Percentiles rank a stretch among this genome's conserved stretches.
Evolutionary conservation across 2,113 vertebrate species (phyloP).

Genomic region (Ciconia maguari): DNA sequence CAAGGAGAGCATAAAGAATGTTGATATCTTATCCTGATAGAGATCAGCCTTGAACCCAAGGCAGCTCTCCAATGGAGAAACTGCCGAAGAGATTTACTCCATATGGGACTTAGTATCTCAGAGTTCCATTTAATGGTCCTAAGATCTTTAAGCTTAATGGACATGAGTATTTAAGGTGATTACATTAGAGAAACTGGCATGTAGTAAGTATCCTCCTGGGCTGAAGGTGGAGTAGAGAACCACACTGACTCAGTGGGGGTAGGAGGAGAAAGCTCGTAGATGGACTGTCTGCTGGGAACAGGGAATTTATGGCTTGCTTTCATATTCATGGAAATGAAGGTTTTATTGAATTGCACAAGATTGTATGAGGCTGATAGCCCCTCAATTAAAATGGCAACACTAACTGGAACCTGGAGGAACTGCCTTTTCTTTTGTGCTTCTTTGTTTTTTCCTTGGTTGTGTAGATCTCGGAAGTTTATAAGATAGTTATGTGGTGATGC

Average conservation of each 20-base stretch:
- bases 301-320: neutral
- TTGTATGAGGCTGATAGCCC: neutral
- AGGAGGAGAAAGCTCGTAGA: neutral
- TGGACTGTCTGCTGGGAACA: neutral
- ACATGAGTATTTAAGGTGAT: slow-evolving; percentile 24
- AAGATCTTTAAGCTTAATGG: slow-evolving; percentile 48
- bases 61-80: slow-evolving; percentile 10
- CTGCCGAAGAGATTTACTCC: slow-evolving; percentile 23
- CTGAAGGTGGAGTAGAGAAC: neutral
- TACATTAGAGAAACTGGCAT: neutral
- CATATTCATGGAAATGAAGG: neutral
- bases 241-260: neutral
- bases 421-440: neutral
- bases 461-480: neutral
- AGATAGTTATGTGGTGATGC: neutral
- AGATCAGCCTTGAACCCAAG: slow-evolving; percentile 30
- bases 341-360: neutral
- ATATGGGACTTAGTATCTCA: neutral
- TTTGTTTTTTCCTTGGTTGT: neutral
- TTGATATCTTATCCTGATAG: neutral
- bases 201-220: neutral
- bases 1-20: neutral
- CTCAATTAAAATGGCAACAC: neutral
- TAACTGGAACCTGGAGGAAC: neutral
- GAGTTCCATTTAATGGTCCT: slow-evolving; percentile 38